Evolutionary conservation across 2,113 vertebrate species (phyloP).

Genomic region (Beaufortia kweichowensis): DNA sequence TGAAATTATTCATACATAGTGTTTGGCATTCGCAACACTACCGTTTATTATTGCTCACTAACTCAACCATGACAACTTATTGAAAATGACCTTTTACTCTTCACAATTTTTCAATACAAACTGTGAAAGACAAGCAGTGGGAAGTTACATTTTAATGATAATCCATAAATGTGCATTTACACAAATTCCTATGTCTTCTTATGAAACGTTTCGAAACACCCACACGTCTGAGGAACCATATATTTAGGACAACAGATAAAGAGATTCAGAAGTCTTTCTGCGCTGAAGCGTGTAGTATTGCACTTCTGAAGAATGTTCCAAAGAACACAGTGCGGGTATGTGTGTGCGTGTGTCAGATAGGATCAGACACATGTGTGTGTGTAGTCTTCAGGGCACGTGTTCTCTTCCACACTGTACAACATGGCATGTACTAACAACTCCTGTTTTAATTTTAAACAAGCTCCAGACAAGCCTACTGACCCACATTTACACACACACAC

Average conservation of each 20-base stretch:
- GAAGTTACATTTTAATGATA: background rate
- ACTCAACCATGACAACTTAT: too few relatives aligned
- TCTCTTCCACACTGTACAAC: background rate
- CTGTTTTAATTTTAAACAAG: constrained; percentile 7
- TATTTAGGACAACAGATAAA: background rate
- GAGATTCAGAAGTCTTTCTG: background rate
- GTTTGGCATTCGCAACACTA: too few relatives aligned
- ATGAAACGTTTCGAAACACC: background rate
- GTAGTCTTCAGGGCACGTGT: constrained; percentile 8
- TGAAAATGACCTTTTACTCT: too few relatives aligned
- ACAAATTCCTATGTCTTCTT: background rate
- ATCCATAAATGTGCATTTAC: background rate
- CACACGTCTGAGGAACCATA: background rate
- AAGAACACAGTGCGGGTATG: background rate
- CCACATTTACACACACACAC: constrained; percentile 1
- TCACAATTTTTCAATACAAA: too few relatives aligned
- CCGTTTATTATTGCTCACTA: too few relatives aligned
- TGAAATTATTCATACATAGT: too few relatives aligned
- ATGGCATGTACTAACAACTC: constrained; percentile 32
- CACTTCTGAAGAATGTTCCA: constrained; percentile 2
- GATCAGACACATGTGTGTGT: background rate
- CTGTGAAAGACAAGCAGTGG: too few relatives aligned
- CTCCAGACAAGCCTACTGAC: constrained; percentile 27
- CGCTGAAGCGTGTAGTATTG: background rate
- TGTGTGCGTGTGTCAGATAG: background rate